phyloP scores from a whole-genome alignment of 2,113 vertebrate species.

The Prunella fulvescens region DNA sequence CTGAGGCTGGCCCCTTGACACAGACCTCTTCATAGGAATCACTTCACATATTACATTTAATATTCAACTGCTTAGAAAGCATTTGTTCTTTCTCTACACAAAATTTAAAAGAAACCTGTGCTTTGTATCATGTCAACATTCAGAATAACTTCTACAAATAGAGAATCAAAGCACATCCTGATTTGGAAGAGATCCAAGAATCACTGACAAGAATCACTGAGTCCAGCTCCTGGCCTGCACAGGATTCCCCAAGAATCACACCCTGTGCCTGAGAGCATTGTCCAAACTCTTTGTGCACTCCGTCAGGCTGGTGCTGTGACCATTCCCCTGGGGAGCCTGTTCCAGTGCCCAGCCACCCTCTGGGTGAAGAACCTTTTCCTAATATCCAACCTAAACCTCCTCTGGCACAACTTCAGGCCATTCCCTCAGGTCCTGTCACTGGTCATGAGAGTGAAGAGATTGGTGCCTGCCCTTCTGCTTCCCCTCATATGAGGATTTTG shows the following conservation, averaged over 20 bases:
- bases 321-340: background rate
- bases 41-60: background rate
- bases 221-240: background rate
- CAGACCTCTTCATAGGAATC: background rate
- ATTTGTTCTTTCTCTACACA: background rate
- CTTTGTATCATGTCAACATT: background rate
- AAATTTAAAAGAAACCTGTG: background rate
- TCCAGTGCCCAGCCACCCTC: fast-evolving
- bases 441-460: background rate
- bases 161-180: background rate
- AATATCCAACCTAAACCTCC: background rate
- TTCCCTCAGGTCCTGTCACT: background rate
- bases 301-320: background rate
- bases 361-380: background rate
- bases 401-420: background rate
- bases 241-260: background rate
- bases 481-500: background rate
- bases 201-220: background rate
- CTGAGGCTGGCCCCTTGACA: background rate
- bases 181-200: background rate
- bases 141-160: background rate
- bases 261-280: background rate
- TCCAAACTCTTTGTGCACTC: fast-evolving
- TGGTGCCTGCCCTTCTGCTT: background rate
- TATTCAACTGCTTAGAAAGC: background rate